These are phyloP conservation scores for Ditula angustiorana DNA, from an alignment of 2,888 invertebrate genomes.

Conservation along the genomic window DNA sequence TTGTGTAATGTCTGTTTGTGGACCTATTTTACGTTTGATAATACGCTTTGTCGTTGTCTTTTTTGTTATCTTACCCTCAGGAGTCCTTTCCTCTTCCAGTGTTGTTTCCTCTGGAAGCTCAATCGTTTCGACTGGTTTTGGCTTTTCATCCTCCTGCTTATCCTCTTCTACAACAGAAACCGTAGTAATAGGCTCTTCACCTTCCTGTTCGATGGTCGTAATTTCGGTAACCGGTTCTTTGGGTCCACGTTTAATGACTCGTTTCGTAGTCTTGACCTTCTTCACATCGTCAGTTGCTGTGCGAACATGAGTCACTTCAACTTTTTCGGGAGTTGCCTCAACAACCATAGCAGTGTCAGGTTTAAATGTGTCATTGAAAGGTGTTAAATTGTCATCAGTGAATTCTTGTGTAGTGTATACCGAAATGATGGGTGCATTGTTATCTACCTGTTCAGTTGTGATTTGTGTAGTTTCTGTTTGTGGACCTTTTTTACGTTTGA, in stretches of 20 bases:
- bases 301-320: slow-evolving; percentile 6
- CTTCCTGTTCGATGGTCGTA: not conserved
- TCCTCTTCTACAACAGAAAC: not conserved
- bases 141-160: slow-evolving; percentile 42
- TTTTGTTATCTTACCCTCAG: not conserved
- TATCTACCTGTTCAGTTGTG: no score
- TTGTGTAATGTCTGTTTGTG: not conserved
- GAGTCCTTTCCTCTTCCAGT: slow-evolving; percentile 48
- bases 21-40: not conserved
- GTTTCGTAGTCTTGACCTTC: no score
- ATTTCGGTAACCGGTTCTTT: no score
- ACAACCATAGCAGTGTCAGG: not conserved
- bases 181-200: not conserved
- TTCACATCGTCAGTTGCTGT: slow-evolving; percentile 15
- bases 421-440: no score
- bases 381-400: not conserved
- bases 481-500: no score
- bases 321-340: not conserved
- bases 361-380: not conserved
- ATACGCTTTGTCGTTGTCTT: not conserved
- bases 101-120: slow-evolving; percentile 59
- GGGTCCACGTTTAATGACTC: no score
- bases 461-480: no score
- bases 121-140: slow-evolving; percentile 65
- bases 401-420: not conserved